Base-by-base conservation (phyloP, 2,797 vertebrate genomes). In the Avahi laniger region DNA sequence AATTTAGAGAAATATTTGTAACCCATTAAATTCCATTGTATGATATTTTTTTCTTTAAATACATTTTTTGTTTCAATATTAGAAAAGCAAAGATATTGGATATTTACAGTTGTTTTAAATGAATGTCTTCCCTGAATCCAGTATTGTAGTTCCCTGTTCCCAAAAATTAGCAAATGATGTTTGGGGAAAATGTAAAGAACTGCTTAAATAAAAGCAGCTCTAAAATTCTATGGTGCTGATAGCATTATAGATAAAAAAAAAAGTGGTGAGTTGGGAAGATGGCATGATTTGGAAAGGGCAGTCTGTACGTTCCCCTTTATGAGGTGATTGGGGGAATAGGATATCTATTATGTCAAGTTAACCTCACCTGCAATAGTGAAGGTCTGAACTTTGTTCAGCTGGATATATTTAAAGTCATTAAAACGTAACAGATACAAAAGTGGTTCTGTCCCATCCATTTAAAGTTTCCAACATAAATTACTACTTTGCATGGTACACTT, bases 391-490 rank as follows among this genome's bases (percentile, higher is more conserved):
- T 99, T 99, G 98, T 98, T 98, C 98, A 99, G 98, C 98, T 99
- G 99, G 98, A 99, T 99, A 98, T 99, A 98, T 99, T 99, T 99
- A 99, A 98, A 98, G 98, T 97, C 98, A 98, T 99, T 99, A 99
- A 99, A 99, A 98, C 98, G 98, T 99, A 99, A 98, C 98, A 99
- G 99, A 98, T 99, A 99, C 98, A 99, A 99, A 99, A 99, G 98
- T 99, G 98, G 80, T 99, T 99, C 98, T 98, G 98, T 98, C 98
- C 98, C 98, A 99, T 99, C 98, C 98, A 98, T 99, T 99, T 99
- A 99, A 98, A 98, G 98, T 98, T 99, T 99, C 98, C 98, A 99
- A 98, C 97, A 98, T 99, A 98, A 98, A 98, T 99, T 98, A 99
- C 99, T 98, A 98, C 98, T 98, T 99, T 98, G 98, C 99, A 98